Evolutionary conservation across 2,888 invertebrate species (phyloP).

Genomic region (Mantis religiosa): DNA sequence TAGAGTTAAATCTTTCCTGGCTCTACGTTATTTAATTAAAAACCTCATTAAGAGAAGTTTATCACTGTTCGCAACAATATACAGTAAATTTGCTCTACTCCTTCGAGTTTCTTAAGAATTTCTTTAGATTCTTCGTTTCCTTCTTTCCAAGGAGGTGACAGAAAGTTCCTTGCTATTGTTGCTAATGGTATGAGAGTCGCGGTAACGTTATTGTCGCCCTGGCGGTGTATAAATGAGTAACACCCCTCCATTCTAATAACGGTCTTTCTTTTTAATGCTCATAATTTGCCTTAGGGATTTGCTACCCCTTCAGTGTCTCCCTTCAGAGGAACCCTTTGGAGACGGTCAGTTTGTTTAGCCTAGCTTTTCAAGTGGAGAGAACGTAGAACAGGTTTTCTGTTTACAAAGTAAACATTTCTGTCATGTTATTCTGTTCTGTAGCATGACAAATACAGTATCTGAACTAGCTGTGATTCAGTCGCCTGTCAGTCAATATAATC

Average conservation of each 20-base stretch:
- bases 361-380: background rate
- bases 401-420: too few relatives aligned
- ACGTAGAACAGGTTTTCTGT: background rate
- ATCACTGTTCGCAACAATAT: background rate
- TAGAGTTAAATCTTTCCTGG: too few relatives aligned
- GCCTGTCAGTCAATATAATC: too few relatives aligned
- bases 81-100: background rate
- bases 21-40: background rate
- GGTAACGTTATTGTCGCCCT: background rate
- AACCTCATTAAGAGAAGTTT: background rate
- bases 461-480: too few relatives aligned
- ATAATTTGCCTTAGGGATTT: background rate
- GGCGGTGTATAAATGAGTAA: background rate
- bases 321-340: background rate
- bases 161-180: too few relatives aligned
- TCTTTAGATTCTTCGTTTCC: background rate
- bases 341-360: background rate
- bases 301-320: background rate
- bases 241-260: background rate
- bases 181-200: too few relatives aligned
- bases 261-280: background rate
- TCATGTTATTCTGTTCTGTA: too few relatives aligned
- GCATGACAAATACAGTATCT: too few relatives aligned
- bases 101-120: background rate
- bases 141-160: background rate